Conservation (phyloP, 1,140 invertebrate species). For the Periplaneta americana region DNA sequence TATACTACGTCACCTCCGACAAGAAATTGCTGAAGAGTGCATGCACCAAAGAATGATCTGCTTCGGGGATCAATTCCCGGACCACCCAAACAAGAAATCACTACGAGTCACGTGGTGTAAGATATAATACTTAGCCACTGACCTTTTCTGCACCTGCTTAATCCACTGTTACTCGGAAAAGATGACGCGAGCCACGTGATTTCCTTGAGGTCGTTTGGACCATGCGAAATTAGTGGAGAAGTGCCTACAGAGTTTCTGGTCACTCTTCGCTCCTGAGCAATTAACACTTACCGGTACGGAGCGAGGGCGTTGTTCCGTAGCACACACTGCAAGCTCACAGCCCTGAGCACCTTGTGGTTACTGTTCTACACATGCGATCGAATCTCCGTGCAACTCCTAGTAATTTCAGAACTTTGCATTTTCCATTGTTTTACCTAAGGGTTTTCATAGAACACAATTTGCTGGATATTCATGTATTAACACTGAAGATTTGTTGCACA, state of each 20-base stretch:
- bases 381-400: background rate
- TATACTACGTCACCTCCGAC: no score
- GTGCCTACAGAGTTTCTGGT: background rate
- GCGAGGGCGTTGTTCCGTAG: background rate
- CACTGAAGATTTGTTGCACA: no score
- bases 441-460: background rate
- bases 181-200: background rate
- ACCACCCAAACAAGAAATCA: no score
- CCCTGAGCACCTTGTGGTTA: no score
- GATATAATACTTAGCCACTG: no score
- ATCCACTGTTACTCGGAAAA: no score
- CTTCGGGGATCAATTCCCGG: no score
- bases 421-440: background rate
- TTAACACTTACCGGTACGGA: background rate
- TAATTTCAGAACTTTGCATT: background rate
- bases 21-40: no score
- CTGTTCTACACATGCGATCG: background rate
- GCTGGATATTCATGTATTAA: no score
- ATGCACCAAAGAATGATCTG: no score
- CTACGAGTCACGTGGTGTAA: no score
- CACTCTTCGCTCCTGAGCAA: background rate
- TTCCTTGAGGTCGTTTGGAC: background rate
- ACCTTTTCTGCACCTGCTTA: no score
- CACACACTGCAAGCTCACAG: background rate
- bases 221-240: background rate